Percentiles rank a stretch among this genome's conserved stretches.
These are phyloP conservation scores for Mesorhabditis sp. DNA, from an alignment of 2,888 invertebrate genomes.

Conservation along the genomic window DNA sequence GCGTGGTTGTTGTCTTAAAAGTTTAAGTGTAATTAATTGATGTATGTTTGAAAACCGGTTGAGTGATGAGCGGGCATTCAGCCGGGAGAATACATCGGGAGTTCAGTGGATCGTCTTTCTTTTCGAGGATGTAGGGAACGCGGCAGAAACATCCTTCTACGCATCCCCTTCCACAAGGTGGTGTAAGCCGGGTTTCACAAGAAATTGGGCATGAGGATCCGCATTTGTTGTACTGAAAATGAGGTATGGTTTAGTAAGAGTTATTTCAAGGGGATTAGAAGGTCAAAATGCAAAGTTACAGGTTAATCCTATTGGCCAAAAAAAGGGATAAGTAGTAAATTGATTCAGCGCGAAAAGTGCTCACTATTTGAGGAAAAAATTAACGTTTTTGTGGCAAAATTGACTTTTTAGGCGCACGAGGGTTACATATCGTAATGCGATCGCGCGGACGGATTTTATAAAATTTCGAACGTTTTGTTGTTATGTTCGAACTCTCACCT, in stretches of 20 bases:
- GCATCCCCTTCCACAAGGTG: slow-evolving; percentile 10
- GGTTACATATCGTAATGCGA: too few species aligned
- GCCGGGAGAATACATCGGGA: slow-evolving; percentile 39
- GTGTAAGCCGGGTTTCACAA: slow-evolving; percentile 32
- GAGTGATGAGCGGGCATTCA: slow-evolving; percentile 22
- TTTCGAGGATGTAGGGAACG: slow-evolving; percentile 38
- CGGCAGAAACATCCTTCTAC: slow-evolving; percentile 38
- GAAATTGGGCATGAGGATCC: slow-evolving; percentile 42
- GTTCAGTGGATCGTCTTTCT: slow-evolving; percentile 35
- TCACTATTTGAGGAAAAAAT: too few species aligned
- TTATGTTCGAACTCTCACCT: background rate
- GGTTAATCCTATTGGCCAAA: too few species aligned
- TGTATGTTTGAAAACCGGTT: background rate
- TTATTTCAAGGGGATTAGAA: background rate
- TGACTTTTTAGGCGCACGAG: too few species aligned
- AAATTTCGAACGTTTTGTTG: too few species aligned
- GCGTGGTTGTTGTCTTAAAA: background rate
- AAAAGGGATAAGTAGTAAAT: too few species aligned
- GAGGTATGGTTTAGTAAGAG: background rate
- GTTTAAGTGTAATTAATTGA: background rate
- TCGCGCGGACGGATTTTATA: too few species aligned
- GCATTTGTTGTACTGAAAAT: slow-evolving; percentile 35
- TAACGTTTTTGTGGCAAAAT: too few species aligned
- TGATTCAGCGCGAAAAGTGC: too few species aligned
- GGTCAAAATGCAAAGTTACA: too few species aligned